These are phyloP conservation scores for Amphilophus citrinellus DNA, from an alignment of 2,113 vertebrate genomes.

Conservation along the genomic window DNA sequence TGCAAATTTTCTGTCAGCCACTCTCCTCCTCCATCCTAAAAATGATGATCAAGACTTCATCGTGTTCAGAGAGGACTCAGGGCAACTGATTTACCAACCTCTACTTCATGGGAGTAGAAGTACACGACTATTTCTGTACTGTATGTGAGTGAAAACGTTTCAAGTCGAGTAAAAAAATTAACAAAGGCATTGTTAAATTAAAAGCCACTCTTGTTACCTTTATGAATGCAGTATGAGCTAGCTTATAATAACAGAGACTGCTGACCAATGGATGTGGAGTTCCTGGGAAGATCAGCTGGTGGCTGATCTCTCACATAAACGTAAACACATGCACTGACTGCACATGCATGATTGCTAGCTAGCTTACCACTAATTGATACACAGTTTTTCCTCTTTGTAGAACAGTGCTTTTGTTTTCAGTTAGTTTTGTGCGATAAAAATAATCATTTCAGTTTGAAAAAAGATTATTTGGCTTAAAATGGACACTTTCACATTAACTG, in stretches of 20 bases:
- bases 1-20: not conserved
- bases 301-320: not conserved
- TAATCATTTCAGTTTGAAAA: no score
- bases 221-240: not conserved
- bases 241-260: not conserved
- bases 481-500: no score
- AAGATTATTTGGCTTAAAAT: not conserved
- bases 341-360: no score
- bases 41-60: not conserved
- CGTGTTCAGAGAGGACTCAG: not conserved
- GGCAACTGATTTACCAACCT: not conserved
- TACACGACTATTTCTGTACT: not conserved
- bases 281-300: not conserved
- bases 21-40: not conserved
- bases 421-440: not conserved
- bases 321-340: not conserved
- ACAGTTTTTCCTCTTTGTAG: not conserved
- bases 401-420: not conserved
- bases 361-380: no score
- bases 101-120: no score
- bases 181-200: not conserved
- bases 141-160: no score
- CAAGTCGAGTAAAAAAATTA: not conserved
- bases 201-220: accelerated
- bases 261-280: not conserved